Conservation (phyloP, 37 sponge, comb jelly and placozoan genomes). For the Mnemiopsis leidyi region DNA sequence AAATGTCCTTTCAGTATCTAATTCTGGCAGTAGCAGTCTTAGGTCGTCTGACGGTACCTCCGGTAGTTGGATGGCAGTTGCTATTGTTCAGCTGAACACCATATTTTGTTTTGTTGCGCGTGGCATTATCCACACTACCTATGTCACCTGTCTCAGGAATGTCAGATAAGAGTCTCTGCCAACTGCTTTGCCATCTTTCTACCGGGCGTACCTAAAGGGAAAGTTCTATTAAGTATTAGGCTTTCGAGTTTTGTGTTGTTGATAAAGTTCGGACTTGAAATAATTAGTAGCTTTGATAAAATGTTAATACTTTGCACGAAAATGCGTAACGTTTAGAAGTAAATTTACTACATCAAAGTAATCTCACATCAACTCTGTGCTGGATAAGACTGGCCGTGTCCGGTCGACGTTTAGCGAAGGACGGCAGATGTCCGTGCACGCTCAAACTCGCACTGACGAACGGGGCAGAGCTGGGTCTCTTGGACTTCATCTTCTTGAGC, state of each 20-base stretch:
- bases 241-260: no score
- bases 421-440: constrained; percentile 22
- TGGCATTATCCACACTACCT: not conserved
- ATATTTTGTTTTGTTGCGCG: no score
- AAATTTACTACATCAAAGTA: no score
- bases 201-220: not conserved
- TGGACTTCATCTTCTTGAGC: constrained; percentile 10
- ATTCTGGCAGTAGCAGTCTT: not conserved
- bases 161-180: not conserved
- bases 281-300: no score
- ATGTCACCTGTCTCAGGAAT: not conserved
- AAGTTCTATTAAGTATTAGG: no score
- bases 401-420: not conserved
- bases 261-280: no score
- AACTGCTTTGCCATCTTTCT: not conserved
- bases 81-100: not conserved
- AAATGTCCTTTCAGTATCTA: not conserved
- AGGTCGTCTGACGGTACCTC: not conserved
- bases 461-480: not conserved
- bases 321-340: no score
- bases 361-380: not conserved
- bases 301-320: no score
- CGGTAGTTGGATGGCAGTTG: not conserved
- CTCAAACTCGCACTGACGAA: not conserved
- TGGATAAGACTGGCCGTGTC: not conserved